Evolutionary conservation across 2,888 invertebrate genomes (phyloP), one percentile per base, ranked within the genome.

Genomic region (Laspeyria flexula): DNA sequence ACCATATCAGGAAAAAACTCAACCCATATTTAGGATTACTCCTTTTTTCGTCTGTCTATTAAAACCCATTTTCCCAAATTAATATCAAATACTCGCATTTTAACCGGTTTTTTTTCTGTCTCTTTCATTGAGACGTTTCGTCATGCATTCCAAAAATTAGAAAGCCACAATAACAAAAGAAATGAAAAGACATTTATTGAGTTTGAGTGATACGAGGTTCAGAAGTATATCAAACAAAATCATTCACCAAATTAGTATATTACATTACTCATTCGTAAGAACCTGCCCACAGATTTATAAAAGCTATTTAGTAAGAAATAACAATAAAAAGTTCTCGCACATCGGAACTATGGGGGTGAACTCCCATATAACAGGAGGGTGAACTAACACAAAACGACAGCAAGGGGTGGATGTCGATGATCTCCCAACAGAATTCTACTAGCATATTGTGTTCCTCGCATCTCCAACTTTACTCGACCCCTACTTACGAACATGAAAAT

Each of bases 321-420:
- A 67, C 55, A 68, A 71, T 69, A 68, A 64, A 63, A 64, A 68
- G 61, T 77, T 72, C 73, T 65, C 75, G 60, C 71, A 62, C 63
- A 41, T 34, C 23, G 23, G 39, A 65, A 55, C 59, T n/a, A n/a
- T n/a, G n/a, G n/a, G n/a, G n/a, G n/a, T n/a, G n/a, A n/a, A 64
- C 77, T 61, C 70, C 66, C 58, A 60, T 64, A 70, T 73, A 60
- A 62, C 52, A 56, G 57, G 43, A 65, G 77, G 79, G 73, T 59
- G 64, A 60, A 55, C 67, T 74, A 80, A 79, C 70, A 76, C 69
- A 69, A 75, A 71, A 65, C 59, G 81, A 79, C 81, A 74, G 71
- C 60, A 55, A 64, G 65, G 77, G 75, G 64, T 63, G 57, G 46
- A 56, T 60, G 45, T 40, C 68, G 65, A 71, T 73, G 69, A 73